Conservation (phyloP, 2,888 invertebrate genomes). For the Selenia dentaria region DNA sequence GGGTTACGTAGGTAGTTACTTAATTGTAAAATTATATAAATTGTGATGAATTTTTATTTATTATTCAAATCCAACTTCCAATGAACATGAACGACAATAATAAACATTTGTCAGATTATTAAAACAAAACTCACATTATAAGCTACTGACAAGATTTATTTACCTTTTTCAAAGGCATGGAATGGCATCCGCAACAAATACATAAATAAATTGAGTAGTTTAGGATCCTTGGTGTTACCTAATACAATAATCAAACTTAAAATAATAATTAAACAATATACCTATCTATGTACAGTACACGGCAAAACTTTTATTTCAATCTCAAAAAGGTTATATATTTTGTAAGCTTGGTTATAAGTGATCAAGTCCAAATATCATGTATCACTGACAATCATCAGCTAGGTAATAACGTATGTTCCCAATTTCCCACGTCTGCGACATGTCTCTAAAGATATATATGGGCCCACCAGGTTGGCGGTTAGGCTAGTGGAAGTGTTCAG, state of each 20-base stretch:
- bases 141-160: constrained; percentile 81
- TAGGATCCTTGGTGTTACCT: constrained; percentile 36
- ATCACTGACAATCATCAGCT: too few species aligned
- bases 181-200: constrained; percentile 74
- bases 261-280: too few species aligned
- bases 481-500: too few species aligned
- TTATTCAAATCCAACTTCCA: constrained; percentile 78
- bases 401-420: too few species aligned
- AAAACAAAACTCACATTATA: constrained; percentile 59
- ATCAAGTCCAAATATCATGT: too few species aligned
- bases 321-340: too few species aligned
- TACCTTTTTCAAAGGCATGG: constrained; percentile 80
- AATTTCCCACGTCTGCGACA: too few species aligned
- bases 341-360: too few species aligned
- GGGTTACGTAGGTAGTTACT: too few species aligned
- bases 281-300: constrained; percentile 1
- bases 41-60: constrained; percentile 60
- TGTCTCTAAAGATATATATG: too few species aligned
- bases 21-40: neutral
- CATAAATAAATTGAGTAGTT: constrained; percentile 44
- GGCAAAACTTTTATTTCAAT: neutral
- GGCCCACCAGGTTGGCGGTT: too few species aligned
- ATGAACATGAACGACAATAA: constrained; percentile 68
- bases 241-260: constrained; percentile 16
- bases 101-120: constrained; percentile 57